phyloP scores from a whole-genome alignment of 1,140 invertebrate species.

The Dreissena polymorpha region DNA sequence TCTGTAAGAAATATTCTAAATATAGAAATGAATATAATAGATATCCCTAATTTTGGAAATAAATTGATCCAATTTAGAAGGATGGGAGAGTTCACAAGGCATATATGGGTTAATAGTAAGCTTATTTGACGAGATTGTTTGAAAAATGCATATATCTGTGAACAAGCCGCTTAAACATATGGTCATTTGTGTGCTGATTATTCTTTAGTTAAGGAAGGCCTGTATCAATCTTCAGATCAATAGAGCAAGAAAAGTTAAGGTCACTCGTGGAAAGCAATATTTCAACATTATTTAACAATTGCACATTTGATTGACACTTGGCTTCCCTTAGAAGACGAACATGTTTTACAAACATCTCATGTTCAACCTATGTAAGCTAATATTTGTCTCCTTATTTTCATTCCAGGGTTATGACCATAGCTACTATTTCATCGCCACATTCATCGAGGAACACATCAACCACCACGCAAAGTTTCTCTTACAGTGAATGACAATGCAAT shows the following conservation, averaged over 20 bases:
- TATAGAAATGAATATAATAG: no score
- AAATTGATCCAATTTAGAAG: no score
- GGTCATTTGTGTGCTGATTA: neutral
- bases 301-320: neutral
- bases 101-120: no score
- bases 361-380: neutral
- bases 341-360: neutral
- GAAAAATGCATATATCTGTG: no score
- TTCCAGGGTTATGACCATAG: constrained; percentile 94
- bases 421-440: constrained; percentile 94
- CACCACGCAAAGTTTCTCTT: constrained; percentile 88
- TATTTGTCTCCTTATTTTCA: constrained; percentile 27
- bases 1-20: no score
- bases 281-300: neutral
- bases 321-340: neutral
- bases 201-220: neutral
- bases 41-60: no score
- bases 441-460: constrained; percentile 95
- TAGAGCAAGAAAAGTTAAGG: no score
- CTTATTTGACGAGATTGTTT: no score
- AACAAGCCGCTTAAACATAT: no score
- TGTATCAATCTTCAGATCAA: neutral
- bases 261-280: neutral
- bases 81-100: no score
- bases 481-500: constrained; percentile 17